These are phyloP conservation scores for Hirtodrosophila trivittata DNA, from an alignment of 2,888 invertebrate genomes.

Conservation along the genomic window DNA sequence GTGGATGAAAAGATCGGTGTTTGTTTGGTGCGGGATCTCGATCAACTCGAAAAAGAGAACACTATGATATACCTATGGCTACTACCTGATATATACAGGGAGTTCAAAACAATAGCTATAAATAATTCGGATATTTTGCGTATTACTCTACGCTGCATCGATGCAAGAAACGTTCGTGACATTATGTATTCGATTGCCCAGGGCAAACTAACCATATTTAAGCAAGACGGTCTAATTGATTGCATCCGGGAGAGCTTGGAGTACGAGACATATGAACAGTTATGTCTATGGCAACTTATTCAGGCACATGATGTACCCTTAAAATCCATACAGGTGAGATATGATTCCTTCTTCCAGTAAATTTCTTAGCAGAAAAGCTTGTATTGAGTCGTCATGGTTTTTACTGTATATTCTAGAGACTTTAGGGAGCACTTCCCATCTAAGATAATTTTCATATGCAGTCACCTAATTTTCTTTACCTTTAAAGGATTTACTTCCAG, in stretches of 20 bases:
- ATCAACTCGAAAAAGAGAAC: constrained; percentile 94
- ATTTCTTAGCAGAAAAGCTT: no score
- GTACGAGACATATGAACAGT: constrained; percentile 99
- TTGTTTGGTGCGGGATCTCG: constrained; percentile 88
- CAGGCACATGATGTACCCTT: constrained; percentile 96
- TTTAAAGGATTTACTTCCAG: constrained; percentile 86
- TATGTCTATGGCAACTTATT: constrained; percentile 98
- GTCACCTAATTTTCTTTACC: neutral
- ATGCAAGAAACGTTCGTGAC: constrained; percentile 94
- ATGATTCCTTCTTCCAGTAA: neutral
- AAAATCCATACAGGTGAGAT: constrained; percentile 88
- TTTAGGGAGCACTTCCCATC: no score
- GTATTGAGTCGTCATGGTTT: no score
- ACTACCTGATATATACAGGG: constrained; percentile 95
- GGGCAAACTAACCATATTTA: constrained; percentile 93
- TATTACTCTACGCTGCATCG: constrained; percentile 94
- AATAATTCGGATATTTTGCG: constrained; percentile 95
- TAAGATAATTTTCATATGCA: no score
- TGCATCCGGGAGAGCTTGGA: constrained; percentile 92
- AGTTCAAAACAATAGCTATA: constrained; percentile 93
- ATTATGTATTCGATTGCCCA: constrained; percentile 95
- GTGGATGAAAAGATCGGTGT: constrained; percentile 86
- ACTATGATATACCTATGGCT: constrained; percentile 95
- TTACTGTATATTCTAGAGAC: no score
- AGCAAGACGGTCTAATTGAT: constrained; percentile 89